phyloP scores from a whole-genome alignment of 2,797 vertebrate genomes.

The Antrozous pallidus region DNA sequence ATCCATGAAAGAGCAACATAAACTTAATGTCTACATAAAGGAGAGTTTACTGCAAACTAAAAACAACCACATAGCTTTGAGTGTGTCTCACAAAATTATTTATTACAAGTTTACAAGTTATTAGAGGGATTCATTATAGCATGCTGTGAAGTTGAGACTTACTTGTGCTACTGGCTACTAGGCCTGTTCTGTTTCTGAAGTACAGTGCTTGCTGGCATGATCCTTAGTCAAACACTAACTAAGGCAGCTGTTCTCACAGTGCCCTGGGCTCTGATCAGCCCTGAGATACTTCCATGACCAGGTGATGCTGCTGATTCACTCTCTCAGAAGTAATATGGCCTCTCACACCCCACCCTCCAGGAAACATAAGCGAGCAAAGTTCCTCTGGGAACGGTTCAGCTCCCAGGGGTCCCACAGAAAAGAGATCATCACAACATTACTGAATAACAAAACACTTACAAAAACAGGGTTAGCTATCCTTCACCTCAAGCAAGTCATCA shows the following conservation, averaged over 20 bases:
- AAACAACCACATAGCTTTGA: constrained; percentile 7
- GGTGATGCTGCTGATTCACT: background rate
- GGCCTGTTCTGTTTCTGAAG: background rate
- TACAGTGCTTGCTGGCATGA: background rate
- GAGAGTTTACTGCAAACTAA: background rate
- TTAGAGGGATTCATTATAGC: background rate
- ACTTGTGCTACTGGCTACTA: background rate
- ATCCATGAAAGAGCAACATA: background rate
- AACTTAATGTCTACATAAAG: background rate
- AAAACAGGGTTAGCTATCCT: background rate
- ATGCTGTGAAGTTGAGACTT: background rate
- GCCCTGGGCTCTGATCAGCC: background rate
- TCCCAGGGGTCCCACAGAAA: background rate
- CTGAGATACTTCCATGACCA: background rate
- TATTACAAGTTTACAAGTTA: background rate
- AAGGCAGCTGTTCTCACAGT: background rate
- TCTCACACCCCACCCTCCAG: background rate
- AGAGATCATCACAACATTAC: background rate
- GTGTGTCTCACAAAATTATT: background rate
- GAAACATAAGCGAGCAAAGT: background rate
- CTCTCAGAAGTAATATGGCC: background rate
- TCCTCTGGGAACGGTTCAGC: background rate
- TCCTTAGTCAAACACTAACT: background rate
- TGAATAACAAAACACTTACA: background rate
- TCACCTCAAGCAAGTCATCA: background rate